Conservation (phyloP, 2,113 vertebrate species). For the Tympanuchus pallidicinctus region DNA sequence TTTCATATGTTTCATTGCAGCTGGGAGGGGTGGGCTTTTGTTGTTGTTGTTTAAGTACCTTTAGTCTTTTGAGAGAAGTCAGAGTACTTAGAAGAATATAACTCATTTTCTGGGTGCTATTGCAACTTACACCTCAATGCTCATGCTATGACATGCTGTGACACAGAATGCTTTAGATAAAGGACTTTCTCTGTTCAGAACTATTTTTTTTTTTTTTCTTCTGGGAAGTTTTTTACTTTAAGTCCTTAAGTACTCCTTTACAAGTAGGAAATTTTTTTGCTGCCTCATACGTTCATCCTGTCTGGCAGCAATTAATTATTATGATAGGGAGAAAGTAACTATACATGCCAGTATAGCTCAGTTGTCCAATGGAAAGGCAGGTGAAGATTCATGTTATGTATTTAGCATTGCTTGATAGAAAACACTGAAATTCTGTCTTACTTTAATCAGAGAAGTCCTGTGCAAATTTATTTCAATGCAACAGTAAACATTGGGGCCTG, state of each 20-base stretch:
- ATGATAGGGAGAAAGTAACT: background rate
- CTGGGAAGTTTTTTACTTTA: background rate
- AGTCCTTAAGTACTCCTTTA: background rate
- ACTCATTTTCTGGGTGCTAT: background rate
- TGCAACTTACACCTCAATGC: background rate
- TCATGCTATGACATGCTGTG: background rate
- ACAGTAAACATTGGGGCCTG: background rate
- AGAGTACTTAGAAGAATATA: background rate
- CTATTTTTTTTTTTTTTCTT: constrained; percentile 17
- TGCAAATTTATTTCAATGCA: background rate
- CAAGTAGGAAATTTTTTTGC: constrained; percentile 35
- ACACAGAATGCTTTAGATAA: background rate
- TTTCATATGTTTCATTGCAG: background rate
- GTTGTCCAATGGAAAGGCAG: background rate
- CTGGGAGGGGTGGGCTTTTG: background rate
- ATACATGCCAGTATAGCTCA: background rate
- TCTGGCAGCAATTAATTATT: background rate
- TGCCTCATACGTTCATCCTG: background rate
- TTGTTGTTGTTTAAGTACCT: background rate
- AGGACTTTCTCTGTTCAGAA: constrained; percentile 1
- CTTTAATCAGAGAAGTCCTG: background rate
- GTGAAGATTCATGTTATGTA: background rate
- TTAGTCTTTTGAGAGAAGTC: background rate
- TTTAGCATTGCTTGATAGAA: background rate
- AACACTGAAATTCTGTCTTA: background rate